Conservation (phyloP, 2,888 invertebrate species). For the Salticus scenicus region DNA sequence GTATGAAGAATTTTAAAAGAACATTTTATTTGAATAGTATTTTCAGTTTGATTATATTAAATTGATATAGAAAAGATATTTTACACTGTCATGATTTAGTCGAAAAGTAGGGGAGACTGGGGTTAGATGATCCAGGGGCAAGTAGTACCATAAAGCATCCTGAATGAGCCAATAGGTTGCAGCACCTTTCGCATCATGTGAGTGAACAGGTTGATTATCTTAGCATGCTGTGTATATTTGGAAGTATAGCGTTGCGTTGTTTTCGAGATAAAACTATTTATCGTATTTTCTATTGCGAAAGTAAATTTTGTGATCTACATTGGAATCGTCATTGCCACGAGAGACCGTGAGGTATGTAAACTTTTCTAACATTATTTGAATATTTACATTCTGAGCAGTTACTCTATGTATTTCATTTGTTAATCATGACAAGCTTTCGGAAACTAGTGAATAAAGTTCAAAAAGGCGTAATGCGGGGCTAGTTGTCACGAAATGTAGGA, state of each 20-base stretch:
- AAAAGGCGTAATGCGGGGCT: background rate
- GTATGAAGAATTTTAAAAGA: too few relatives aligned
- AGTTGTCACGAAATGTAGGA: background rate
- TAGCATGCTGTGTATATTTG: background rate
- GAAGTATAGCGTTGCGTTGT: background rate
- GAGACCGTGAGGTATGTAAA: background rate
- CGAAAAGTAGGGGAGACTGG: background rate
- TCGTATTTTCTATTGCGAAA: background rate
- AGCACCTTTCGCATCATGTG: background rate
- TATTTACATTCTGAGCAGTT: background rate
- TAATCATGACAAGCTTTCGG: background rate
- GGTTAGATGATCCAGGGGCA: background rate
- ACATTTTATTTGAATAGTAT: too few relatives aligned
- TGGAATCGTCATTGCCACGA: background rate
- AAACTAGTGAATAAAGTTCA: background rate
- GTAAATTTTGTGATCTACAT: background rate
- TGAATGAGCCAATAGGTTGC: background rate
- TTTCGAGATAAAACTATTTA: background rate
- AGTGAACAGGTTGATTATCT: background rate
- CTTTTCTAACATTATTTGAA: background rate
- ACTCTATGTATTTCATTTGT: background rate
- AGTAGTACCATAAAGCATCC: background rate
- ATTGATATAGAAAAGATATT: too few relatives aligned
- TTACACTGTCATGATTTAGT: too few relatives aligned
- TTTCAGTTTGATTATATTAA: too few relatives aligned